Percentiles rank a stretch among this genome's conserved stretches.
Conservation (phyloP, 2,113 vertebrate genomes). For the Campylomormyrus numenius region DNA sequence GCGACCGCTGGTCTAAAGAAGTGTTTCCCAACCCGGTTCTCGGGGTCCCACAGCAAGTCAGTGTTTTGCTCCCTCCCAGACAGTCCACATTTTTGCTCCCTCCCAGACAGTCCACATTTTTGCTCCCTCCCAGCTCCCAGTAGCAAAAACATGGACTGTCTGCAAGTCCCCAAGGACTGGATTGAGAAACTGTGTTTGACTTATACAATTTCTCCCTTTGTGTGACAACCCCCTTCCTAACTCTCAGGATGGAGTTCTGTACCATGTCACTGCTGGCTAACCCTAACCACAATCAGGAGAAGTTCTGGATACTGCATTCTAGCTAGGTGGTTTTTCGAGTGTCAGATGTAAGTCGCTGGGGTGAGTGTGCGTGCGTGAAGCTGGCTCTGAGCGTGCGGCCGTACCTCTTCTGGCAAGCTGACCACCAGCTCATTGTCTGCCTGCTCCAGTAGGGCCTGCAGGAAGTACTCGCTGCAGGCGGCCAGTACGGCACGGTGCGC, state of each 20-base stretch:
- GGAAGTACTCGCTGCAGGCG: constrained; percentile 96
- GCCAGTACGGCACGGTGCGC: constrained; percentile 96
- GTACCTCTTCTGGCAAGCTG: constrained; percentile 95
- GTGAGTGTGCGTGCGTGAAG: not conserved
- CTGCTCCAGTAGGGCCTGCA: constrained; percentile 88
- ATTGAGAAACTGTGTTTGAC: not conserved
- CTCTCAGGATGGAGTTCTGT: not conserved
- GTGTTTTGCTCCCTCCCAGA: not conserved
- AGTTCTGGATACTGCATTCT: not conserved
- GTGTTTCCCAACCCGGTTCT: not conserved
- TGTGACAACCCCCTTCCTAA: not conserved
- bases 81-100: not conserved
- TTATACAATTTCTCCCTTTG: not conserved
- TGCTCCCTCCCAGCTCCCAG: not conserved
- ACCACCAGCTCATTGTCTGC: constrained; percentile 88
- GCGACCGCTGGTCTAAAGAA: not conserved
- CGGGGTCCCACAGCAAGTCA: not conserved
- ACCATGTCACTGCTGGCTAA: not conserved
- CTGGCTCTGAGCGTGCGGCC: not conserved
- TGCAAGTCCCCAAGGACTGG: not conserved
- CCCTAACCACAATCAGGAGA: not conserved
- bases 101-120: not conserved
- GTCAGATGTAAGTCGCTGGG: not conserved
- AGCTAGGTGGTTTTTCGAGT: not conserved
- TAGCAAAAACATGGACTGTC: not conserved